Base-by-base conservation (phyloP, 2,113 vertebrate species). In the Pardalotus punctatus region DNA sequence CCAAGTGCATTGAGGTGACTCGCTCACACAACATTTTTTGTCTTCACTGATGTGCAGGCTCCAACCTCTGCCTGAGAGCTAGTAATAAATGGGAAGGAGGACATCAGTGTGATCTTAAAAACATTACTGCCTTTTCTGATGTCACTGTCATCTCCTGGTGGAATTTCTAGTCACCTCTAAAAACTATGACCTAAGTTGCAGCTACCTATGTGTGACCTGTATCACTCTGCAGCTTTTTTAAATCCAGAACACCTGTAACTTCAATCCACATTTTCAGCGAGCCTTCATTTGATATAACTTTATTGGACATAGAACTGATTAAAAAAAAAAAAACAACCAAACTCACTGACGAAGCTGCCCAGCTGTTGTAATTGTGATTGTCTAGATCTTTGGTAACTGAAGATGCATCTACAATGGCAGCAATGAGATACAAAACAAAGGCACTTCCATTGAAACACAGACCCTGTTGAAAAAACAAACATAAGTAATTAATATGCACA, bases 331-430 rank as follows among this genome's bases (percentile, higher is more conserved):
- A 24, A 40, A n/a, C n/a, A n/a, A n/a, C n/a, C 14, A 4, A 92
- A 98, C 98, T 99, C 98, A 99, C 99, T 81, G 99, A 98, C 20
- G 99, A 99, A 91, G 98, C 98, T 7, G 98, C 97, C 99, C 99
- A 99, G 97, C 99, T 99, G 97, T 98, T 99, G 97, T 98, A 99
- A 96, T 98, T 99, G 97, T 99, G 98, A n/a, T 96, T 98, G 50
- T 98, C 97, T 51, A 81, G 94, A 79, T 98, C 98, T 14, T 97
- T 96, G 83, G 95, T 98, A 77, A 99, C 96, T 10, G 98, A 98
- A 56, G 98, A 86, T 12, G 98, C 98, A 17, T 98, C 98, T 70
- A 98, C 98, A 21, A 98, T 94, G 42, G 99, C 98, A 36, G 98
- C 98, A n/a, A 98, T 98, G 97, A 99, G 97, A 97, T 99, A 99